Evolutionary conservation across 2,888 invertebrate species (phyloP).

Genomic region (Abrostola triplasia): DNA sequence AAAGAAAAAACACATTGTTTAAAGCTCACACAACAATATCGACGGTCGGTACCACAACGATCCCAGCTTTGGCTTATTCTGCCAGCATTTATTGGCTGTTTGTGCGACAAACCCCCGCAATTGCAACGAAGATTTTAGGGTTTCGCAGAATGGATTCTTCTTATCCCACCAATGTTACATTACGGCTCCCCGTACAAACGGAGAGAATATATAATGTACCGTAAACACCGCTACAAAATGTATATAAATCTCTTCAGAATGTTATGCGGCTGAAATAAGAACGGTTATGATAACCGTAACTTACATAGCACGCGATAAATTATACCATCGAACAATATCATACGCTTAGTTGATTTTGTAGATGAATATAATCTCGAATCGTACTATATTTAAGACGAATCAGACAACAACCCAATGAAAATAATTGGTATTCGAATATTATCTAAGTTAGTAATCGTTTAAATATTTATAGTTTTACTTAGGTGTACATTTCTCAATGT

Average conservation of each 20-base stretch:
- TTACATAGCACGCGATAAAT: conserved; percentile 40
- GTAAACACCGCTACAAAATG: conserved; percentile 68
- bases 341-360: conserved; percentile 12
- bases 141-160: conserved; percentile 72
- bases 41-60: conserved; percentile 64
- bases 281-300: conserved; percentile 50
- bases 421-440: too few relatives aligned
- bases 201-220: conserved; percentile 69
- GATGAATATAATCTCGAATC: conserved; percentile 21
- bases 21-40: conserved; percentile 63
- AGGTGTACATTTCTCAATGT: background rate
- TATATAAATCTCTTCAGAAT: conserved; percentile 65
- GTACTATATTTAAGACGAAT: background rate
- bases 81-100: conserved; percentile 73
- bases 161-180: conserved; percentile 68
- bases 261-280: conserved; percentile 58
- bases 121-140: conserved; percentile 74
- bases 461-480: background rate
- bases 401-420: too few relatives aligned
- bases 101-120: conserved; percentile 72
- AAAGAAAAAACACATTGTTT: conserved; percentile 54
- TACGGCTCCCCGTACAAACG: conserved; percentile 59
- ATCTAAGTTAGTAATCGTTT: too few relatives aligned
- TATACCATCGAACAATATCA: conserved; percentile 42
- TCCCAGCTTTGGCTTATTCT: conserved; percentile 68